Evolutionary conservation across 2,888 invertebrate genomes (phyloP).

Genomic region (Phengaris arion): DNA sequence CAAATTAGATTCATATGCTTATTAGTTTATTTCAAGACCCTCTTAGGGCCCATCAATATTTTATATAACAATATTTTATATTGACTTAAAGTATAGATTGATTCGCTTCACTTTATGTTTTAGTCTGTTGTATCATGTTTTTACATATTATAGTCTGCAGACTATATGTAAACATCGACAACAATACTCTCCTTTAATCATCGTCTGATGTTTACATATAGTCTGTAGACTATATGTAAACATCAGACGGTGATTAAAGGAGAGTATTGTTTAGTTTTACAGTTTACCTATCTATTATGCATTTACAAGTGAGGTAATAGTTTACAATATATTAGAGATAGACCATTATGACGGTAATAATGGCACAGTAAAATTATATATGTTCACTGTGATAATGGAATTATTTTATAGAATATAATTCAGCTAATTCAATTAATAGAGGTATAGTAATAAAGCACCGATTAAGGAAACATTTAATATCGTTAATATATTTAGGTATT

Average conservation of each 20-base stretch:
- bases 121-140: neutral
- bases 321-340: neutral
- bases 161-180: neutral
- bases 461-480: neutral
- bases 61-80: neutral
- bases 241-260: neutral
- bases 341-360: neutral
- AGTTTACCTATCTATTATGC: neutral
- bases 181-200: too few relatives aligned
- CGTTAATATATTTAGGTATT: too few relatives aligned
- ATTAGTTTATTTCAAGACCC: too few relatives aligned
- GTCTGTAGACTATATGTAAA: neutral
- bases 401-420: neutral
- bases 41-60: too few relatives aligned
- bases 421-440: neutral
- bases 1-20: too few relatives aligned
- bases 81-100: neutral
- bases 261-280: too few relatives aligned
- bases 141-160: neutral
- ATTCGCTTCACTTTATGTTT: neutral
- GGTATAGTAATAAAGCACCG: neutral
- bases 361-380: neutral
- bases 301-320: neutral
- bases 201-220: too few relatives aligned
- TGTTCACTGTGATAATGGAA: neutral